These are phyloP conservation scores for Himalopsyche tibetana DNA, from an alignment of 2,888 invertebrate species.

Conservation along the genomic window DNA sequence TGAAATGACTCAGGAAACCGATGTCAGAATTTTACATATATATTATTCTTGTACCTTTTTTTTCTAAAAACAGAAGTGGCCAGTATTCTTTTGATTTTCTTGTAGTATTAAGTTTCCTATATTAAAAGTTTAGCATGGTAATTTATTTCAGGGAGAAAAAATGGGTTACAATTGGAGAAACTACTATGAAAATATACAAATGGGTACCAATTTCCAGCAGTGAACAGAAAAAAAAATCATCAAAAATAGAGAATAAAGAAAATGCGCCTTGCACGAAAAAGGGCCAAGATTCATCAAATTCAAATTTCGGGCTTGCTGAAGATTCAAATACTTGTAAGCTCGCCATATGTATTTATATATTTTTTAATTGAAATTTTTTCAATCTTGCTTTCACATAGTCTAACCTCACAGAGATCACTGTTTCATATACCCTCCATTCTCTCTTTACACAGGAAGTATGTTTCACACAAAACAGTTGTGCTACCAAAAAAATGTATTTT, in stretches of 20 bases:
- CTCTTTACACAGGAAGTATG: too few relatives aligned
- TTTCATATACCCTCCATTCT: too few relatives aligned
- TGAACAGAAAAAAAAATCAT: conserved; percentile 86
- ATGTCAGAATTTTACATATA: too few relatives aligned
- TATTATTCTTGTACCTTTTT: not conserved
- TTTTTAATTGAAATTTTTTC: too few relatives aligned
- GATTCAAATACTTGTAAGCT: conserved; percentile 93
- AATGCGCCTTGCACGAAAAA: conserved; percentile 83
- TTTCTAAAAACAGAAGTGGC: not conserved
- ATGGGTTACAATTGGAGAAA: conserved; percentile 99
- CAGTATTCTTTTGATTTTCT: too few relatives aligned
- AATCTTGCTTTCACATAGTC: too few relatives aligned
- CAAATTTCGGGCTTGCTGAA: conserved; percentile 90
- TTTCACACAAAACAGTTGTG: too few relatives aligned
- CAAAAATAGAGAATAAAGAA: conserved; percentile 87
- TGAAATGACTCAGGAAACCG: too few relatives aligned
- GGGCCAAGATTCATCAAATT: conserved; percentile 85
- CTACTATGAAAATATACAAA: conserved; percentile 98
- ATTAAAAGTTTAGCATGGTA: not conserved
- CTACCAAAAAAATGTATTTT: too few relatives aligned
- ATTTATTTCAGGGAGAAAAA: conserved; percentile 91
- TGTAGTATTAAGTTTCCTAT: not conserved
- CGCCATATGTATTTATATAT: too few relatives aligned
- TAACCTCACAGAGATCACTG: too few relatives aligned
- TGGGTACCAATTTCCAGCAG: conserved; percentile 96